phyloP scores from a whole-genome alignment of 2,797 vertebrate genomes.

The Sebastes iracundus region DNA sequence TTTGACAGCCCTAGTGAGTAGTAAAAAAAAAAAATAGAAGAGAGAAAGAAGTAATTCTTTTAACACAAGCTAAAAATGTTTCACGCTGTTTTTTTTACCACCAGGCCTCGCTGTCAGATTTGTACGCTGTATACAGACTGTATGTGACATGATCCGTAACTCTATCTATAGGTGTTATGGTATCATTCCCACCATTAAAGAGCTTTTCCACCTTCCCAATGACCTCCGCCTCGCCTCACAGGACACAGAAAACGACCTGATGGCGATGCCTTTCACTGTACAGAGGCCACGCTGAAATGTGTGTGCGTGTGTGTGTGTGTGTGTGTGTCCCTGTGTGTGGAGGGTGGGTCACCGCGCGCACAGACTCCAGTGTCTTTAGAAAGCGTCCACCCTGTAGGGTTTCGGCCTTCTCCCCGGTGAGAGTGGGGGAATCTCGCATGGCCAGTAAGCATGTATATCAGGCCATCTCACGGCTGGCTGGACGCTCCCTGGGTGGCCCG shows the following conservation, averaged over 20 bases:
- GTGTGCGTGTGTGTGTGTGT: conserved; percentile 16
- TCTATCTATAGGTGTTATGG: conserved; percentile 81
- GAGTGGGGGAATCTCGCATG: conserved; percentile 82
- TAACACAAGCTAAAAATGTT: conserved; percentile 12
- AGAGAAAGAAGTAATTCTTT: conserved; percentile 1
- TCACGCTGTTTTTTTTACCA: conserved; percentile 18
- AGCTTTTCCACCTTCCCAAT: conserved; percentile 77
- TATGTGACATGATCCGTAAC: conserved; percentile 76
- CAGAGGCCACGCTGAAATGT: conserved; percentile 28
- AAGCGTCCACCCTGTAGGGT: conserved; percentile 63
- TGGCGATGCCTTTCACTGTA: conserved; percentile 66
- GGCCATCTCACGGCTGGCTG: conserved; percentile 86
- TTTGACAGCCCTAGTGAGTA: background rate
- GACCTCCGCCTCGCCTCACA: conserved; percentile 77
- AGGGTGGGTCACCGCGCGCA: conserved; percentile 43
- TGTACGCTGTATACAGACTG: conserved; percentile 50
- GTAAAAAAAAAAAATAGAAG: background rate
- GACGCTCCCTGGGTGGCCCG: conserved; percentile 85
- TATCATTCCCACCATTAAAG: conserved; percentile 81
- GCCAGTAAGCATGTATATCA: conserved; percentile 86
- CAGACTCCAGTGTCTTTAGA: conserved; percentile 66
- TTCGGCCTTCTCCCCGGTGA: conserved; percentile 74
- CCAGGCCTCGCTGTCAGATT: conserved; percentile 40
- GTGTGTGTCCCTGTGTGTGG: conserved; percentile 29
- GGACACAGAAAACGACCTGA: conserved; percentile 77